Base-by-base conservation (phyloP, 2,113 vertebrate species). In the Sinocyclocheilus grahami region DNA sequence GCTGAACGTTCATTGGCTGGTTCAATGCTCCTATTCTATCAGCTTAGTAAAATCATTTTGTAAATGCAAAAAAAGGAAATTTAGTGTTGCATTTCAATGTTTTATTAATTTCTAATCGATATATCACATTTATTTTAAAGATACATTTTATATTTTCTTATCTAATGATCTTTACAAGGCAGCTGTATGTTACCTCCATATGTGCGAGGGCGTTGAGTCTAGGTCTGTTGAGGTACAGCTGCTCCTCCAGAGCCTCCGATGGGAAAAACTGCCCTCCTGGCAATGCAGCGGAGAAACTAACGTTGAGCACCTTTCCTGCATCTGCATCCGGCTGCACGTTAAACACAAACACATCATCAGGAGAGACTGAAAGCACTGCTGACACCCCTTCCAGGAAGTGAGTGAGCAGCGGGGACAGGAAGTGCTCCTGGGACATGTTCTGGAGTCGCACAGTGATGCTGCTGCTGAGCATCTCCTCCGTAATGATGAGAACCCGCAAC, bases 371-470 rank as follows among this genome's bases (percentile, higher is more conserved):
- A 0, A 99, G 95, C 85, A 99, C 97, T 0, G 97, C 95, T 2
- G 98, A 97, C 92, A 99, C 97, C 0, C 98, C 98, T 86, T 99
- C 97, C 87, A 99, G 93, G 85, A 99, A 99, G 92, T 94, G 95
- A 74, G 94, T 93, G 24, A 99, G 93, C 85, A 97, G 94, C 0
- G 98, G 98, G 0, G 98, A 99, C 27, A 99, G 95, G 92, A 99
- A 99, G 60, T 96, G 96, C 91, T 99, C 97, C 94, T 99, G 98
- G 94, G 97, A 99, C 97, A 99, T 99, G 93, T 99, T 99, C 94
- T 99, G 97, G 22, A 99, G 95, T 5, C 98, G 96, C 81, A 99
- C 98, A 0, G 98, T 99, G 87, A 99, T 95, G 78, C 98, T 99
- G 95, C 97, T 99, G 91, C 97, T 97, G 89, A 99, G 84, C 97